phyloP scores from a whole-genome alignment of 2,888 invertebrate genomes.

The Oeneis ivallda region DNA sequence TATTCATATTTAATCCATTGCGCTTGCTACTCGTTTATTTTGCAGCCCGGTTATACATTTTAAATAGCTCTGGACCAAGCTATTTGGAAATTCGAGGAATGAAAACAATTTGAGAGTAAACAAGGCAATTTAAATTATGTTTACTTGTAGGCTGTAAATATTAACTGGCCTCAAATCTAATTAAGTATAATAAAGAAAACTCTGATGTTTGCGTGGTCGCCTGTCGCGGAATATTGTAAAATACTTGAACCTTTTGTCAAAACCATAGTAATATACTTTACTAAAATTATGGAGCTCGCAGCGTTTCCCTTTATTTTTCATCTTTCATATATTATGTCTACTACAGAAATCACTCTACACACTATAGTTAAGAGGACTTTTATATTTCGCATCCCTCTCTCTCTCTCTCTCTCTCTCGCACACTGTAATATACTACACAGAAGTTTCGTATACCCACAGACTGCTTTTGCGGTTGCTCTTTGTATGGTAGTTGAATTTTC shows the following conservation, averaged over 20 bases:
- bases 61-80: no score
- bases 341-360: no score
- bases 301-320: slow-evolving; percentile 5
- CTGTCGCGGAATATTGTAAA: not conserved
- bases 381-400: no score
- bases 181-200: slow-evolving; percentile 4
- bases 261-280: not conserved
- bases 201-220: not conserved
- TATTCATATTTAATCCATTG: no score
- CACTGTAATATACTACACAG: slow-evolving; percentile 1
- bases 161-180: slow-evolving; percentile 8
- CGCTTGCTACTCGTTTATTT: not conserved
- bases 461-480: slow-evolving; percentile 1
- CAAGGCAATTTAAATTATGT: slow-evolving; percentile 1
- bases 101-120: slow-evolving; percentile 29
- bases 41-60: not conserved
- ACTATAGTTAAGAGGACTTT: no score
- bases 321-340: no score
- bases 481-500: slow-evolving; percentile 5
- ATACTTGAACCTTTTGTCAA: not conserved
- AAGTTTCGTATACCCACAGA: slow-evolving; percentile 6
- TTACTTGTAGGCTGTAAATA: not conserved
- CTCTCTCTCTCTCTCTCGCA: no score
- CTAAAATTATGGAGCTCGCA: slow-evolving; percentile 8
- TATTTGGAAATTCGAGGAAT: not conserved